Base-by-base conservation (phyloP, 2,797 vertebrate species). In the Pseudomugil gertrudae region DNA sequence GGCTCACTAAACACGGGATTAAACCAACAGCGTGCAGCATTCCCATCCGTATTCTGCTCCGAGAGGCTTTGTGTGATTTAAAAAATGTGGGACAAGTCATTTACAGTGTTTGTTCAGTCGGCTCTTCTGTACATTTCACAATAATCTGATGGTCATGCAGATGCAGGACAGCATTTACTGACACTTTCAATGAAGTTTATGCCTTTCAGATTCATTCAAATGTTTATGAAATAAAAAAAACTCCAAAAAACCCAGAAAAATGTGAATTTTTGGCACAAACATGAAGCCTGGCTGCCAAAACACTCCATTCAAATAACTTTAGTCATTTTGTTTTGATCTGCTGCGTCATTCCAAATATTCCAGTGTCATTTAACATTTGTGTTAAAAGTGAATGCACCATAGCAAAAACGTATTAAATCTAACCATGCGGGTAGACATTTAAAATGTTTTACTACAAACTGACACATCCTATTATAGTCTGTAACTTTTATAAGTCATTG, bases 21-120 rank as follows among this genome's bases (percentile, higher is more conserved):
- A 57, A 72, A 66, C 66, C 4, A 66, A 55, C 76, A 66, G 53
- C 50, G 66, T 56, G 61, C 62, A 74, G 45, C 24, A 24, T 45
- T 17, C 0, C 23, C 1, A 17, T 64, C 26, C 52, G n/a, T 30
- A 5, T 63, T 64, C 11, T 11, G 47, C 55, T 61, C 48, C 1
- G 10, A 50, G 50, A n/a, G 36, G 43, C 43, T 48, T 55, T 30
- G 7, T 15, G 3, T 40, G 43, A 63, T 14, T 36, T 29, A n/a
- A 14, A 60, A 30, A 57, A 27, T 17, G 17, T 35, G 21, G 15
- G 2, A 51, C 2, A 40, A 59, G 29, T 61, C 48, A 51, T 67
- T 63, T 38, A 57, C 63, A 66, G 65, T 35, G 60, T 78, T 69
- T 30, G n/a, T n/a, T n/a, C n/a, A 24, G 62, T 4, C n/a, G 30